Evolutionary conservation across 2,797 vertebrate species (phyloP).

Genomic region (Mycteria americana): DNA sequence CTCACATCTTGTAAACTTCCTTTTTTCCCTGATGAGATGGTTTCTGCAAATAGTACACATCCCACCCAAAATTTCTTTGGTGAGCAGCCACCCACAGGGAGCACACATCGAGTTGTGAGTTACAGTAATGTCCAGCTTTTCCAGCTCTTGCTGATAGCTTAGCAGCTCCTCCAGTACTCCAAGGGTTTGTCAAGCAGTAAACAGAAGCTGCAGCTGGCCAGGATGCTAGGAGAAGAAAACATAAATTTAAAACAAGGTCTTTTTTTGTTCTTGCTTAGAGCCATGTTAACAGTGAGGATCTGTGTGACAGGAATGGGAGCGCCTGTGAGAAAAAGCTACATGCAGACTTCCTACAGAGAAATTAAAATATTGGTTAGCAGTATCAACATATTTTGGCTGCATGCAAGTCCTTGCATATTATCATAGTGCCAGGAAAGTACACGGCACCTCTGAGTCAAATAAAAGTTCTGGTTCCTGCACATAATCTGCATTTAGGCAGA

Average conservation of each 20-base stretch:
- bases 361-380: conserved; percentile 64
- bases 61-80: conserved; percentile 5
- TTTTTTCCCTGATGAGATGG: background rate
- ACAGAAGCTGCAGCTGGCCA: conserved; percentile 35
- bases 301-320: conserved; percentile 34
- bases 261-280: conserved; percentile 53
- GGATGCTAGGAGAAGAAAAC: conserved; percentile 28
- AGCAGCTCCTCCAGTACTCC: conserved; percentile 32
- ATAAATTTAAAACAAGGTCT: conserved; percentile 49
- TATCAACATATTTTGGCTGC: conserved; percentile 1
- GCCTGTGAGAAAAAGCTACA: conserved; percentile 32
- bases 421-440: background rate
- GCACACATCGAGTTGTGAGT: conserved; percentile 16
- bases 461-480: conserved; percentile 46
- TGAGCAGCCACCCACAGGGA: background rate
- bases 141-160: conserved; percentile 27
- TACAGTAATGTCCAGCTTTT: conserved; percentile 30
- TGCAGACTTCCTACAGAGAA: conserved; percentile 50
- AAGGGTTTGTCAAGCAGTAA: conserved; percentile 41
- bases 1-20: background rate
- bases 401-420: background rate
- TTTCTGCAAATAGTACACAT: background rate
- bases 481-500: conserved; percentile 42
- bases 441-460: conserved; percentile 36
- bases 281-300: conserved; percentile 42